Conservation (phyloP, 2,888 invertebrate species). For the Aleiodes testaceus region DNA sequence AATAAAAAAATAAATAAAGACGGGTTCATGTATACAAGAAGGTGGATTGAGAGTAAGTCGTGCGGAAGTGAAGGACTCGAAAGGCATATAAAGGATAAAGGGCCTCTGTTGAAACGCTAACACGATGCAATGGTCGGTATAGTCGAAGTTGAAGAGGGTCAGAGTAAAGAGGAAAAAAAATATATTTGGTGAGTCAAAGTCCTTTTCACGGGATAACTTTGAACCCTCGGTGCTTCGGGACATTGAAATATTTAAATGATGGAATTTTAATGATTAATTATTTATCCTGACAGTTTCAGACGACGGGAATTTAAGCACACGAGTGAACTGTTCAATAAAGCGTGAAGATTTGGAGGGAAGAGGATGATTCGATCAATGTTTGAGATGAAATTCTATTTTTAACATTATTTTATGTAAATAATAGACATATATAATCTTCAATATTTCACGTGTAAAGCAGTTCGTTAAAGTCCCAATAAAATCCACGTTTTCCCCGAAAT, state of each 20-base stretch:
- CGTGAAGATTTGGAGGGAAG: neutral
- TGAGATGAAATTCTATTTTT: neutral
- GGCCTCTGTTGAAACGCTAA: constrained; percentile 23
- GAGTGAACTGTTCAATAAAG: neutral
- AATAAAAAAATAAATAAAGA: constrained; percentile 8
- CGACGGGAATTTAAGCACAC: neutral
- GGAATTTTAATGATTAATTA: constrained; percentile 10
- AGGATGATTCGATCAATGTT: neutral
- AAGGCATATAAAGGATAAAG: constrained; percentile 17
- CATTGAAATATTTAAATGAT: neutral
- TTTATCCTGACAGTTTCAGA: neutral
- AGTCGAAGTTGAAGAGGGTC: constrained; percentile 25
- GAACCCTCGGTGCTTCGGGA: constrained; percentile 2
- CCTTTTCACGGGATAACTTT: neutral
- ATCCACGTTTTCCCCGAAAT: neutral
- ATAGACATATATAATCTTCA: too few species aligned
- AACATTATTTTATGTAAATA: too few species aligned
- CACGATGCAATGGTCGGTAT: constrained; percentile 21
- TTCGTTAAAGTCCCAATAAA: too few species aligned
- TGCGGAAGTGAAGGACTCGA: constrained; percentile 30
- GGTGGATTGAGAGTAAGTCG: constrained; percentile 33
- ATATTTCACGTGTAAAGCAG: too few species aligned
- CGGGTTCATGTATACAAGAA: constrained; percentile 31
- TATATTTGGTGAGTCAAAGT: neutral
- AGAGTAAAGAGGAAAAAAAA: neutral